Conservation (phyloP, 2,888 invertebrate genomes). For the Blastobasis lacticolella region DNA sequence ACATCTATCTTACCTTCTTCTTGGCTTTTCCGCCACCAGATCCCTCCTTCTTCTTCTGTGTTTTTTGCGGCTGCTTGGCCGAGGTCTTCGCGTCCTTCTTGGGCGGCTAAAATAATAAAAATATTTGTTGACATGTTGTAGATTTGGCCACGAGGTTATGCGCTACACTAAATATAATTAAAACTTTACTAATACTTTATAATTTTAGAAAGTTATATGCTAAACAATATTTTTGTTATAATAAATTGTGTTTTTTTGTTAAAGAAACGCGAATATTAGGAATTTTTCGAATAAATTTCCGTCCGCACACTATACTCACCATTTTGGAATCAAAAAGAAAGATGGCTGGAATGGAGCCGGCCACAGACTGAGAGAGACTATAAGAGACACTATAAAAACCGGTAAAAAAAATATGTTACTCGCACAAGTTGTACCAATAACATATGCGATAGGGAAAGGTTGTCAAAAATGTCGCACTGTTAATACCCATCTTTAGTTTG, state of each 20-base stretch:
- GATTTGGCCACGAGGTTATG: conserved; percentile 54
- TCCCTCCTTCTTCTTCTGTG: conserved; percentile 96
- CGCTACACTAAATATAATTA: neutral
- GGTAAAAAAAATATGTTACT: neutral
- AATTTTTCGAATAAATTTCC: conserved; percentile 7
- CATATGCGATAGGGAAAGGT: too few species aligned
- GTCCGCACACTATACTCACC: conserved; percentile 47
- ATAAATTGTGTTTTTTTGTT: too few species aligned
- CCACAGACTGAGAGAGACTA: neutral
- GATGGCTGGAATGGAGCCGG: conserved; percentile 13
- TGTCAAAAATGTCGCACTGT: too few species aligned
- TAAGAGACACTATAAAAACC: neutral
- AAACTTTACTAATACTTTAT: neutral
- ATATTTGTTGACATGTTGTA: conserved; percentile 28
- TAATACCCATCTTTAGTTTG: too few species aligned
- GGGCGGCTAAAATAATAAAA: conserved; percentile 82
- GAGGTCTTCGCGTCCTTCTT: conserved; percentile 94
- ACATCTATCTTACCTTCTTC: conserved; percentile 84
- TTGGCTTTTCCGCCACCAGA: conserved; percentile 96
- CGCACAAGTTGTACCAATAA: too few species aligned
- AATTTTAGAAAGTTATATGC: neutral
- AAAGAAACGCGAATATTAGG: neutral
- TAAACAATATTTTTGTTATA: too few species aligned
- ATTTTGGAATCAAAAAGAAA: conserved; percentile 68
- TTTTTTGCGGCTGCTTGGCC: conserved; percentile 94